Evolutionary conservation across 2,113 vertebrate species (phyloP).

Genomic region (Capreolus pygargus): DNA sequence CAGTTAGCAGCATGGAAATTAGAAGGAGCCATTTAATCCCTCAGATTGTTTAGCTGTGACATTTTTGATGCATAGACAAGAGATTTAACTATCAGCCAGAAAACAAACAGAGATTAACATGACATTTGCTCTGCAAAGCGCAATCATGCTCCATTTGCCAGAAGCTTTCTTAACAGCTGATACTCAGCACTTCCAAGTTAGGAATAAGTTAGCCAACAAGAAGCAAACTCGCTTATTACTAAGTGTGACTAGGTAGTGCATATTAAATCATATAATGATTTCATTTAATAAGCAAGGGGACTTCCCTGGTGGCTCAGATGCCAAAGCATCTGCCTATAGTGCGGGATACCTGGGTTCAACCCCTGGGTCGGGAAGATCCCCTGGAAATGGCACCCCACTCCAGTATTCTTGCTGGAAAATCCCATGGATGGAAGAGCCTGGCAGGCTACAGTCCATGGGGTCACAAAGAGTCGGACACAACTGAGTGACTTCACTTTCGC

Average conservation of each 20-base stretch:
- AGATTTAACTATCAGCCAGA: constrained; percentile 47
- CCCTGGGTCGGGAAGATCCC: too few relatives aligned
- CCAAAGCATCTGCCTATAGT: too few relatives aligned
- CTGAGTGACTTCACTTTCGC: not conserved
- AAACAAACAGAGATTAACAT: constrained; percentile 54
- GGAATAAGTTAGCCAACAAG: constrained; percentile 48
- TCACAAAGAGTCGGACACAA: too few relatives aligned
- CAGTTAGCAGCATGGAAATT: constrained; percentile 55
- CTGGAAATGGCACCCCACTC: too few relatives aligned
- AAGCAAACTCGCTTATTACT: constrained; percentile 40
- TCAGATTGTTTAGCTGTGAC: constrained; percentile 47
- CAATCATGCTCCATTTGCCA: constrained; percentile 45
- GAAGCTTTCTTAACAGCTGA: constrained; percentile 45
- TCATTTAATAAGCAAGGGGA: not conserved
- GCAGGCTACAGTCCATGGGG: too few relatives aligned
- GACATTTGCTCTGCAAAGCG: constrained; percentile 57
- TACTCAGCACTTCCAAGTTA: constrained; percentile 42
- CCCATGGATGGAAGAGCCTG: too few relatives aligned
- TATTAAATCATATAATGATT: not conserved
- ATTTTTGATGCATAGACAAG: constrained; percentile 45
- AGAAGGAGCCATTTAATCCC: constrained; percentile 55
- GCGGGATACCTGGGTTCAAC: too few relatives aligned
- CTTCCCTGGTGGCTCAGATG: too few relatives aligned
- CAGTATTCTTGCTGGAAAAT: too few relatives aligned
- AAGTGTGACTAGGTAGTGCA: not conserved